Evolutionary conservation across 2,888 invertebrate species (phyloP).

Genomic region (Scaptodrosophila latifasciaeformis): DNA sequence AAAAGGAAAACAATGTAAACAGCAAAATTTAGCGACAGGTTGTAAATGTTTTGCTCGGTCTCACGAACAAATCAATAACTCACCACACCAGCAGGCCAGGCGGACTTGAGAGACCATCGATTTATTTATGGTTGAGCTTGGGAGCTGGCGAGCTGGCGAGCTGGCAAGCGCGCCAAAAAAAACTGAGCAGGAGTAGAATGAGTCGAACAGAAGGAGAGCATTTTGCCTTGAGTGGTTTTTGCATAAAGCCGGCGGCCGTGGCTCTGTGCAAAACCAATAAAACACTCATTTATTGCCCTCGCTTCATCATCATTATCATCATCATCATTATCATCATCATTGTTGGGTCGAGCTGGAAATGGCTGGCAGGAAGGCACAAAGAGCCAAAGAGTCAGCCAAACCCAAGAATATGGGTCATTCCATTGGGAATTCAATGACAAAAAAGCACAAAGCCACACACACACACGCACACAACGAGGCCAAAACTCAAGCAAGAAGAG

Average conservation of each 20-base stretch:
- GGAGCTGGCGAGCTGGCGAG: no score
- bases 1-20: no score
- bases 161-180: background rate
- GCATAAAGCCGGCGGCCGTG: conserved; percentile 39
- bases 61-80: conserved; percentile 49
- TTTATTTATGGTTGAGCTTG: conserved; percentile 51
- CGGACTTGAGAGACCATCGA: conserved; percentile 55
- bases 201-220: conserved; percentile 12
- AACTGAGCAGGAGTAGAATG: background rate
- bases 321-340: conserved; percentile 22
- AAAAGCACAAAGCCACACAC: no score
- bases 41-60: no score
- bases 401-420: conserved; percentile 72
- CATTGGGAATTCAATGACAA: conserved; percentile 67
- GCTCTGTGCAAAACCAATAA: conserved; percentile 49
- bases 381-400: conserved; percentile 16
- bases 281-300: conserved; percentile 54
- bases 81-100: no score
- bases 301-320: conserved; percentile 30
- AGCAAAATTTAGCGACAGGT: no score
- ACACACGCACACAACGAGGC: no score
- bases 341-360: conserved; percentile 1
- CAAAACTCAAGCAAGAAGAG: background rate
- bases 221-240: conserved; percentile 48
- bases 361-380: background rate